A percentile compares a stretch with the other conserved stretches of the same genome.
phyloP scores from a whole-genome alignment of 2,113 vertebrate genomes.

The Sinocyclocheilus anshuiensis region DNA sequence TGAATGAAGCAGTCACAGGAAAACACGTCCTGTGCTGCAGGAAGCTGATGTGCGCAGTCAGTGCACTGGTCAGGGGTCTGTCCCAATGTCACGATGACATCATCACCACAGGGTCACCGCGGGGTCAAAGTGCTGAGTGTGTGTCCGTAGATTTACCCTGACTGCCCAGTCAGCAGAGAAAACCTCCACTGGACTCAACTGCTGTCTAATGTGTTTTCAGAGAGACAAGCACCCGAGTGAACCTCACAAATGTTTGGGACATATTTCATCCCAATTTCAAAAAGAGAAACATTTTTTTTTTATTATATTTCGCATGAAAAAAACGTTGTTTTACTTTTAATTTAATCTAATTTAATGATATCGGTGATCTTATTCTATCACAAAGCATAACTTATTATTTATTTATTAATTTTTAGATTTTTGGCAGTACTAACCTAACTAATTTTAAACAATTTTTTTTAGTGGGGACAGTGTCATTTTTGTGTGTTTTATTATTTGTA shows the following conservation, averaged over 20 bases:
- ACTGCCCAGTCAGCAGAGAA: slow-evolving; percentile 12
- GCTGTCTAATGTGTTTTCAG: background rate
- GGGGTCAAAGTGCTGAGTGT: background rate
- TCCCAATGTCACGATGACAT: slow-evolving; percentile 11
- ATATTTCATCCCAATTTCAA: background rate
- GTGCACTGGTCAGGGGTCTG: background rate
- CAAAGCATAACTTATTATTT: too few species aligned
- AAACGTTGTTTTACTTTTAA: too few species aligned
- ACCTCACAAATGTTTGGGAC: background rate
- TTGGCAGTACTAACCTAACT: too few species aligned
- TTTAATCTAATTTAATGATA: too few species aligned
- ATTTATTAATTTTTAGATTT: too few species aligned
- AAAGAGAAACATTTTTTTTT: too few species aligned
- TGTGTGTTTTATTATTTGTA: too few species aligned
- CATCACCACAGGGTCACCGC: background rate
- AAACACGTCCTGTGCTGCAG: background rate
- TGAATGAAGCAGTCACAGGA: background rate
- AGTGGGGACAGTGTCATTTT: too few species aligned
- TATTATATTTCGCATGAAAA: too few species aligned
- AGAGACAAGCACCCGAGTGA: background rate
- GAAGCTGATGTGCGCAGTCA: background rate
- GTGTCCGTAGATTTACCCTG: background rate
- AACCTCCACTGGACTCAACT: background rate
- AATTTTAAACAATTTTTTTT: too few species aligned
- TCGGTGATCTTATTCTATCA: too few species aligned